phyloP scores from a whole-genome alignment of 2,113 vertebrate species.

The Chroicocephalus ridibundus region DNA sequence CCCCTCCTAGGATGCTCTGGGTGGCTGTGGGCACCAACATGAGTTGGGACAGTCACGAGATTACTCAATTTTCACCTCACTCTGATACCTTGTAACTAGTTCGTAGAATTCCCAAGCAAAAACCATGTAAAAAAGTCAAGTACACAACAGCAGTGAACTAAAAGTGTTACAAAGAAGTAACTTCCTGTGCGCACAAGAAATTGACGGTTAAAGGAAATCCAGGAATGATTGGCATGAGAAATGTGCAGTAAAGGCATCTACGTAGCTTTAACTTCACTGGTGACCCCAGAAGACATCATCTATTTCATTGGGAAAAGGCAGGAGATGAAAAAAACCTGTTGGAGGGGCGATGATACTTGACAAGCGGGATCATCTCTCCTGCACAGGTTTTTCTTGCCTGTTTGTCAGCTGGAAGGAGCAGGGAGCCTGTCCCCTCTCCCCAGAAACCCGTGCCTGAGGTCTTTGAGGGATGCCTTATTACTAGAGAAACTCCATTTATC shows the following conservation, averaged over 20 bases:
- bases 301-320: not conserved
- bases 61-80: not conserved
- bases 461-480: not conserved
- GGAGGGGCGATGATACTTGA: not conserved
- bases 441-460: not conserved
- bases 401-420: not conserved
- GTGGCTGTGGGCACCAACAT: not conserved
- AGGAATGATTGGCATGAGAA: not conserved
- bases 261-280: not conserved
- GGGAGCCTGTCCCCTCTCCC: not conserved
- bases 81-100: not conserved
- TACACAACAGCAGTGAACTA: not conserved
- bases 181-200: not conserved
- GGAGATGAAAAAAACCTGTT: not conserved
- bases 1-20: not conserved
- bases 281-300: not conserved
- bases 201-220: not conserved
- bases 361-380: not conserved
- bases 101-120: not conserved
- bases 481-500: not conserved
- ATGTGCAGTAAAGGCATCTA: not conserved
- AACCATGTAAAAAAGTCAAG: not conserved
- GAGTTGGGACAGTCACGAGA: not conserved
- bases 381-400: not conserved
- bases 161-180: not conserved